Evolutionary conservation across 2,888 invertebrate species (phyloP).

Genomic region (Marasmarcha lunaedactyla): DNA sequence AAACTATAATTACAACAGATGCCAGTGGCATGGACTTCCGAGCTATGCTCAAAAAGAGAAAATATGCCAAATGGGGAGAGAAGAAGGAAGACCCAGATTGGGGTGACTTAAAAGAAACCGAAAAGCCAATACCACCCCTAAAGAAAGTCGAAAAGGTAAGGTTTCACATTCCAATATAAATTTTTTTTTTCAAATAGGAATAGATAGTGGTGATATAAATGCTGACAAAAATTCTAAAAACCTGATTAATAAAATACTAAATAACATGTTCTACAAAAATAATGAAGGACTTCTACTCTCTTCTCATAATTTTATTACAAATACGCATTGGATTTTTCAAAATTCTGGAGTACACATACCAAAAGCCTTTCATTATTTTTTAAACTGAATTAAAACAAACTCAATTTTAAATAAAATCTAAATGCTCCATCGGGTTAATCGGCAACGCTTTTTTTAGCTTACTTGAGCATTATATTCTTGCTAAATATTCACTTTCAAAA

Average conservation of each 20-base stretch:
- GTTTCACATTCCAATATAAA: constrained; percentile 9
- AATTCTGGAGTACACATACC: no score
- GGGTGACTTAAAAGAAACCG: constrained; percentile 92
- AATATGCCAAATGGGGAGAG: constrained; percentile 93
- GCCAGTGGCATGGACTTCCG: constrained; percentile 99
- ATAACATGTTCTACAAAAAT: neutral
- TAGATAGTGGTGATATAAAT: constrained; percentile 4
- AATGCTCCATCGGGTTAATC: no score
- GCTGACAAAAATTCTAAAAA: neutral
- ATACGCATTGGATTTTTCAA: no score
- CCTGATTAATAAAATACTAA: neutral
- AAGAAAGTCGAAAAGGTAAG: constrained; percentile 96
- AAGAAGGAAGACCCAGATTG: constrained; percentile 93
- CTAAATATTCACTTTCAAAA: no score
- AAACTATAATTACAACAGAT: no score
- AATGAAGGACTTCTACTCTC: no score
- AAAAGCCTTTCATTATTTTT: no score
- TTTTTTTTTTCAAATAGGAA: neutral
- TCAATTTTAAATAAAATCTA: no score
- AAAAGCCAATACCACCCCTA: constrained; percentile 86
- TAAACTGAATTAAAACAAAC: no score
- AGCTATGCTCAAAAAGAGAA: constrained; percentile 95
- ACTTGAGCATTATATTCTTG: no score
- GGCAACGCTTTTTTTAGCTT: no score
- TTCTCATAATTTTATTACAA: no score